Base-by-base conservation (phyloP, 2,797 vertebrate species). In the Danio tinwini region DNA sequence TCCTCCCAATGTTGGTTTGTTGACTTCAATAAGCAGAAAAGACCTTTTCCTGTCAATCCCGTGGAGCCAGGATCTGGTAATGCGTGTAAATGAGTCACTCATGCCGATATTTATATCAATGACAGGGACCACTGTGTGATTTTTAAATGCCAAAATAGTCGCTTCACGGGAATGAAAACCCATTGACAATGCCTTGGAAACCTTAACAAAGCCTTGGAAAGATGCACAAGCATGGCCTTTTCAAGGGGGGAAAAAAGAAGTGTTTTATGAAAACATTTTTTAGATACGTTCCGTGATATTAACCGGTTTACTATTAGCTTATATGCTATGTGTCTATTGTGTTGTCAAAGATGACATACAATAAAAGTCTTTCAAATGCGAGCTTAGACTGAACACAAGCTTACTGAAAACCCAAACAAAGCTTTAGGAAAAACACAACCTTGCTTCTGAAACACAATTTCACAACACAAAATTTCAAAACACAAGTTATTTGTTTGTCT, bases 181-280 rank as follows among this genome's bases (percentile, higher is more conserved):
- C 50, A 64, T 29, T 12, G 50, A 50, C 3, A 4, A 52, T 16
- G 3, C 40, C 78, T 72, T 64, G 78, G 56, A 73, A 80, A 73
- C 73, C 40, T 11, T 40, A 40, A 73, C 50, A 80, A 80, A 80
- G 50, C 59, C 44, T 56, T 80, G 37, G 29, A 63, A 78, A 79
- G 47, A 79, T 49, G 17, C 39, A 73, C 69, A 55, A 80, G 68
- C 59, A n/a, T 80, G 69, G 14, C 77, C 67, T 79, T 72, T 79
- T 19, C 50, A 0, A 12, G 13, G 13, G 47, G 45, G 73, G 17
- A 49, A 55, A 72, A 56, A 3, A 3, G 40, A 5, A 3, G 59
- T 52, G 1, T 16, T 44, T 64, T 21, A 29, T 42, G 55, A 78
- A 78, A 29, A 61, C n/a, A 42, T 21, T n/a, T 8, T 37, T 71